Percentiles rank a stretch among this genome's conserved stretches.
Evolutionary conservation across 2,888 invertebrate genomes (phyloP).

Genomic region (Diplolepis rosae): DNA sequence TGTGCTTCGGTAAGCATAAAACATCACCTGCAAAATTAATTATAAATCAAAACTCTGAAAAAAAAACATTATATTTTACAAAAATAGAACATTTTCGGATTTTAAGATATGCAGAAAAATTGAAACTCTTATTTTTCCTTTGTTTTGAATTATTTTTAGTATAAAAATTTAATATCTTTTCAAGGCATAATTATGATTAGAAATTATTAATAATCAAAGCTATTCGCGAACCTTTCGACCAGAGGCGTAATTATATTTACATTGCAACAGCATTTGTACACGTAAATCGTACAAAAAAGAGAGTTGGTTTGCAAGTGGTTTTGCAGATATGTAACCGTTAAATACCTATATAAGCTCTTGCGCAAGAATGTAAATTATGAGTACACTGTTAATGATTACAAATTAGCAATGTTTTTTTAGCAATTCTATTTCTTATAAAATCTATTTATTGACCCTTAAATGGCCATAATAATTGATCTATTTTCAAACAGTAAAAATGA

Average conservation of each 20-base stretch:
- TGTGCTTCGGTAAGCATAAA: constrained; percentile 91
- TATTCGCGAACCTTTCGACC: not conserved
- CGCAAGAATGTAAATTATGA: constrained; percentile 12
- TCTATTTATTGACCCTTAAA: not conserved
- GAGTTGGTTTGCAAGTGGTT: not conserved
- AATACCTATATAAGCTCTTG: not conserved
- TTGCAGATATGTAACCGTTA: not conserved
- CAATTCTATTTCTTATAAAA: not conserved
- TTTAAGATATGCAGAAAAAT: no score
- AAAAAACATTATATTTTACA: no score
- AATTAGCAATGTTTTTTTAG: not conserved
- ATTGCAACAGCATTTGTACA: not conserved
- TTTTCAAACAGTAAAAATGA: not conserved
- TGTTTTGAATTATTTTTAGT: no score
- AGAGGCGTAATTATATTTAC: not conserved
- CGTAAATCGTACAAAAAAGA: constrained; percentile 5
- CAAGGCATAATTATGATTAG: no score
- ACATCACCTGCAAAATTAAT: not conserved
- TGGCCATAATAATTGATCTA: not conserved
- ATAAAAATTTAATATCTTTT: no score
- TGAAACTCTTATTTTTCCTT: no score
- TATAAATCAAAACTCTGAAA: no score
- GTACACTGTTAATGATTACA: not conserved
- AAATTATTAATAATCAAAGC: not conserved
- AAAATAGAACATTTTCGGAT: no score